These are phyloP conservation scores for Ceratosolen solmsi DNA, from an alignment of 1,140 invertebrate genomes.

Conservation along the genomic window DNA sequence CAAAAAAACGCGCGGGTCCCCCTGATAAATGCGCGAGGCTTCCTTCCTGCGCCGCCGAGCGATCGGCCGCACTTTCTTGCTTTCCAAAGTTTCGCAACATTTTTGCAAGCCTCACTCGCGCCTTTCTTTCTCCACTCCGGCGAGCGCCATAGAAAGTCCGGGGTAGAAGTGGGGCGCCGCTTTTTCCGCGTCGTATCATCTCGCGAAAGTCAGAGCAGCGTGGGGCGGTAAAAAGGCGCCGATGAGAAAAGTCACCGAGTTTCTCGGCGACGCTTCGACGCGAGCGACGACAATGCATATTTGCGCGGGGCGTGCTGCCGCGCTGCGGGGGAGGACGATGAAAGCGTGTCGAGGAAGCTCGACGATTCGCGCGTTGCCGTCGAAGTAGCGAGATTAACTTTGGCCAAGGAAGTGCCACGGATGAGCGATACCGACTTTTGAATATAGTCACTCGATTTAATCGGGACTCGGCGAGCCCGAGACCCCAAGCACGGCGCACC, in stretches of 20 bases:
- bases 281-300: neutral
- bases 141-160: slow-evolving; percentile 27
- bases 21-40: too few relatives aligned
- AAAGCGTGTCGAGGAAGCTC: slow-evolving; percentile 59
- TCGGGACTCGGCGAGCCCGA: neutral
- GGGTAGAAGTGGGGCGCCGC: too few relatives aligned
- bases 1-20: too few relatives aligned
- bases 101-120: slow-evolving; percentile 8
- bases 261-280: too few relatives aligned
- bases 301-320: too few relatives aligned
- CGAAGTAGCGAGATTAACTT: neutral
- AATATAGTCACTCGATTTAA: slow-evolving; percentile 45
- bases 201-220: neutral
- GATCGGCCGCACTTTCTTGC: neutral
- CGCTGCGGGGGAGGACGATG: slow-evolving; percentile 30
- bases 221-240: neutral
- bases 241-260: too few relatives aligned
- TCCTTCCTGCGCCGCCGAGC: neutral
- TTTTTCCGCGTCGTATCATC: slow-evolving; percentile 22
- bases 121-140: neutral
- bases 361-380: neutral
- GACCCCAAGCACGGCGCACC: neutral
- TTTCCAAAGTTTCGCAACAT: slow-evolving; percentile 23
- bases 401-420: slow-evolving; percentile 5
- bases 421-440: slow-evolving; percentile 18